These are phyloP conservation scores for Noctua janthe DNA, from an alignment of 2,888 invertebrate genomes.

Conservation along the genomic window DNA sequence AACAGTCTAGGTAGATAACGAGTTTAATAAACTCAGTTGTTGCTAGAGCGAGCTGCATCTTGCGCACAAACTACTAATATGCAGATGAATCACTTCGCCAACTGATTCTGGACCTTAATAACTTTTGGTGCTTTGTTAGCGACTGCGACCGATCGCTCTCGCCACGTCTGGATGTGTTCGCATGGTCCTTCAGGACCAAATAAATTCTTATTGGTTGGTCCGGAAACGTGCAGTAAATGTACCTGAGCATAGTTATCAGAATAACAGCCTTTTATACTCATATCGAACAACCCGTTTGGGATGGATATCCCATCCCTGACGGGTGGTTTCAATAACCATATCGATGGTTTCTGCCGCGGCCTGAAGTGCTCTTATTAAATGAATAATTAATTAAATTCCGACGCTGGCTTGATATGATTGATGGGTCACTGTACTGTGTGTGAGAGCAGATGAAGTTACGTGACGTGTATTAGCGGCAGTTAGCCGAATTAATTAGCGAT, in stretches of 20 bases:
- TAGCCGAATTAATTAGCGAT: conserved; percentile 24
- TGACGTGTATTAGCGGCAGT: background rate
- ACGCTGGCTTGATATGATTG: background rate
- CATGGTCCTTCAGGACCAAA: background rate
- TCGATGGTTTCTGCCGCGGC: background rate
- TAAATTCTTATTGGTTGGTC: background rate
- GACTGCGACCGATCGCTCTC: conserved; percentile 4
- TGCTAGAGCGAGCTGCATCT: background rate
- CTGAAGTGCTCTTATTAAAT: background rate
- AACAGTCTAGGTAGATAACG: background rate
- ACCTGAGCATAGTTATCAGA: background rate
- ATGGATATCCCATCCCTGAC: background rate
- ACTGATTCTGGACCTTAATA: background rate
- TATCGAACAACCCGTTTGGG: too few relatives aligned
- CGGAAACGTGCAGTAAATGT: background rate
- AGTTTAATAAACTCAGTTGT: background rate
- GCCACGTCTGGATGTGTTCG: background rate
- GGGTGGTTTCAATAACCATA: background rate
- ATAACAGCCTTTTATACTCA: background rate
- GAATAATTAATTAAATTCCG: conserved; percentile 14
- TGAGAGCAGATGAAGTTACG: background rate
- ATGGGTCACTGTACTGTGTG: background rate
- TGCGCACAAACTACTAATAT: background rate
- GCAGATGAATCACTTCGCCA: conserved; percentile 11
- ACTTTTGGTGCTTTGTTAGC: background rate